Evolutionary conservation across 2,113 vertebrate species (phyloP), one percentile per base, ranked within the genome.

Genomic region (Rhineura floridana): DNA sequence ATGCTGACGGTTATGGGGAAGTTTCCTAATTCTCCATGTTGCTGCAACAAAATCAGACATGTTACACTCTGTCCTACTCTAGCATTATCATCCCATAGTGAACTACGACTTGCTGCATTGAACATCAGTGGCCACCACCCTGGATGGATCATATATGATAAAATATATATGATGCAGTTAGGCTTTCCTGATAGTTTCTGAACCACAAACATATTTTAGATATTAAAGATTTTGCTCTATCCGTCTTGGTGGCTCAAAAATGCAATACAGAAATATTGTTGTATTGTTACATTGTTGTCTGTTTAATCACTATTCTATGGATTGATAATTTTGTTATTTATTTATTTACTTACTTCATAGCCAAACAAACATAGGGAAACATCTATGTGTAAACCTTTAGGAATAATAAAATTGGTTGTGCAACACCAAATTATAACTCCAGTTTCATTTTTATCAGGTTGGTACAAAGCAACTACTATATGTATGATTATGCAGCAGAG

Each of bases 1-100:
- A 0, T 0, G 0, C 0, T 25, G 0, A 3, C 13, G 44, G 75
- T 65, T 3, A 7, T 1, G 39, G 69, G 3, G 15, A 36, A 70
- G 42, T 0, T 44, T 50, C 4, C n/a, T 1, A 70, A 63, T 2
- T 21, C 39, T 0, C 3, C 30, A n/a, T 52, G 28, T 1, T 4
- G 63, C 39, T 62, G 72, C 82, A 10, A 82, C 19, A 4, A 8
- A 0, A 19, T 62, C 65, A 2, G 48, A 85, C 33, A 73, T 73
- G 48, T 73, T 59, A 30, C 42, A 2, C n/a, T 50, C 0, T 5
- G 0, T 9, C 0, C 33, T 28, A 21, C 39, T 3, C 0, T 1
- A 0, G 21, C 62, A 48, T 12, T 28, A 6, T 46, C 81, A 48
- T 69, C 0, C 93, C 48, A 92, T 93, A 17, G 90, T 44, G 5